Evolutionary conservation across 2,888 invertebrate genomes (phyloP).

Genomic region (Incurvaria masculella): DNA sequence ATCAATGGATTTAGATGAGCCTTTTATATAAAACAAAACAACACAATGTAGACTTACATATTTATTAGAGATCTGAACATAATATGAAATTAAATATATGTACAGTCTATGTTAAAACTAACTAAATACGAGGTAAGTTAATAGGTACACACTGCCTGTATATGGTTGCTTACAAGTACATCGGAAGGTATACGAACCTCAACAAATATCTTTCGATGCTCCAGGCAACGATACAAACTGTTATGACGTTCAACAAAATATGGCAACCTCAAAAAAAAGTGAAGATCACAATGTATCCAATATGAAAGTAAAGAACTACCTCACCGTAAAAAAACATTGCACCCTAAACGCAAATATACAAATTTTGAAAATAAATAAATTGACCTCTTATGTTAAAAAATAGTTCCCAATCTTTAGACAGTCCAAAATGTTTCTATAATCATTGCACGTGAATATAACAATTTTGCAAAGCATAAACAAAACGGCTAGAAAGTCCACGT

Average conservation of each 20-base stretch:
- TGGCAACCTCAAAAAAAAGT: not conserved
- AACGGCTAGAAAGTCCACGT: no score
- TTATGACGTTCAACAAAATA: not conserved
- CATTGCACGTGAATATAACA: no score
- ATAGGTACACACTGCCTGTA: slow-evolving; percentile 52
- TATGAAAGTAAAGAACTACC: not conserved
- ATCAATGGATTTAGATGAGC: not conserved
- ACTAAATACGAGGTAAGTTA: slow-evolving; percentile 56
- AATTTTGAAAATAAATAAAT: not conserved
- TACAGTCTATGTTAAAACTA: slow-evolving; percentile 59
- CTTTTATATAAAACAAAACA: slow-evolving; percentile 20
- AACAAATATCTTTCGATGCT: slow-evolving; percentile 5
- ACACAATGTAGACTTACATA: slow-evolving; percentile 47
- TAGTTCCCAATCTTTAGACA: not conserved
- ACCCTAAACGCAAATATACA: not conserved
- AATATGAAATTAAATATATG: slow-evolving; percentile 60
- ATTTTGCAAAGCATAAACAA: no score
- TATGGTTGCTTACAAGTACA: slow-evolving; percentile 16
- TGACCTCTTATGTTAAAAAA: not conserved
- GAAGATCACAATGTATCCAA: not conserved
- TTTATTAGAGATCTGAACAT: slow-evolving; percentile 61
- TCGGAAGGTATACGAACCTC: not conserved
- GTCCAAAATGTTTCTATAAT: not conserved
- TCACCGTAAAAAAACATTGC: not conserved
- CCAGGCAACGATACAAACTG: no score